These are phyloP conservation scores for Idaea aversata DNA, from an alignment of 2,888 invertebrate species.

Conservation along the genomic window DNA sequence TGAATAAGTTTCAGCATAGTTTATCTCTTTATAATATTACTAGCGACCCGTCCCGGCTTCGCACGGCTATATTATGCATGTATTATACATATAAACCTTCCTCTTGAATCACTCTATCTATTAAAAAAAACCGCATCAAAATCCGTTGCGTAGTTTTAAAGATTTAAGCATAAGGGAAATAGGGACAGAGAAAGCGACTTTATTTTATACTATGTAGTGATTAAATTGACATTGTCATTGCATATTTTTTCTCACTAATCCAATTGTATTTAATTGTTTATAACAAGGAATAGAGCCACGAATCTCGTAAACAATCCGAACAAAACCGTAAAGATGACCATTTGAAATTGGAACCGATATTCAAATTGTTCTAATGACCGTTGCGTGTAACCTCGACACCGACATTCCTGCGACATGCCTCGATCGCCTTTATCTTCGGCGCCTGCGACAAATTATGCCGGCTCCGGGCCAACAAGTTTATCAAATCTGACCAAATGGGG, in stretches of 20 bases:
- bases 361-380: slow-evolving; percentile 1
- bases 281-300: not conserved
- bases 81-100: too few species aligned
- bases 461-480: slow-evolving; percentile 68
- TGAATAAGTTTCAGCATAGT: too few species aligned
- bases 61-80: too few species aligned
- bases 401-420: slow-evolving; percentile 60
- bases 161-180: too few species aligned
- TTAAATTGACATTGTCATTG: too few species aligned
- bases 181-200: too few species aligned
- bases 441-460: slow-evolving; percentile 78
- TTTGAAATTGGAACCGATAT: not conserved
- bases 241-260: not conserved
- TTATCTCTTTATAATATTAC: too few species aligned
- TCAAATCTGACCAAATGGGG: slow-evolving; percentile 62
- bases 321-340: not conserved
- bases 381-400: not conserved
- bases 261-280: not conserved
- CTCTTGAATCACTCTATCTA: too few species aligned
- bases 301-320: not conserved
- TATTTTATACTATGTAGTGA: too few species aligned
- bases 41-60: too few species aligned
- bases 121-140: too few species aligned
- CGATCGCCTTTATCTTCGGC: slow-evolving; percentile 72
- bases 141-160: too few species aligned